These are phyloP conservation scores for Telmatochromis bifrenatus DNA, from an alignment of 2,113 vertebrate genomes.

Conservation along the genomic window DNA sequence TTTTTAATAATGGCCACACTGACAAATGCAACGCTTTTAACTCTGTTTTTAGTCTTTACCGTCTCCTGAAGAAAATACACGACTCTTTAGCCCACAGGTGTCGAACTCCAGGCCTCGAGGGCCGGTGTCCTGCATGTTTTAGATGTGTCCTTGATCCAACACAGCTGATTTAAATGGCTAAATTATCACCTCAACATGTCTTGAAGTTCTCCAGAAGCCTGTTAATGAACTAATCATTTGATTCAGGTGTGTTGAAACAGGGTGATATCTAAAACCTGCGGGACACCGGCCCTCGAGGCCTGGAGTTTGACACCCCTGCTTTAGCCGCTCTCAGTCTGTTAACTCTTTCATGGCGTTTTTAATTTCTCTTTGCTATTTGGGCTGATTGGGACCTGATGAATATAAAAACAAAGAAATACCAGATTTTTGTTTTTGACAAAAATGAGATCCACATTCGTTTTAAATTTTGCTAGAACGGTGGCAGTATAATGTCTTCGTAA, in stretches of 20 bases:
- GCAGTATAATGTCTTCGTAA: rapidly evolving
- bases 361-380: neutral
- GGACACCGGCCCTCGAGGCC: too few relatives aligned
- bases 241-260: too few relatives aligned
- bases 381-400: neutral
- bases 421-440: neutral
- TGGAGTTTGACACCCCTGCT: too few relatives aligned
- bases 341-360: neutral
- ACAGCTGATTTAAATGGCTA: too few relatives aligned
- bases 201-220: too few relatives aligned
- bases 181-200: too few relatives aligned
- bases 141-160: too few relatives aligned
- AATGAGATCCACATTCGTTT: neutral
- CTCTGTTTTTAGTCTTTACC: neutral
- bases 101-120: too few relatives aligned
- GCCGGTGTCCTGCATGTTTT: too few relatives aligned
- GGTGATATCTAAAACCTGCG: too few relatives aligned
- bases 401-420: neutral
- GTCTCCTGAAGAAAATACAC: neutral
- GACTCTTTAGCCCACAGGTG: neutral
- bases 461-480: rapidly evolving
- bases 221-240: too few relatives aligned
- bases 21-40: neutral
- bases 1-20: rapidly evolving
- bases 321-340: neutral